A percentile compares a stretch with the other conserved stretches of the same genome.
Conservation (phyloP, 2,797 vertebrate species). For the Choloepus didactylus region DNA sequence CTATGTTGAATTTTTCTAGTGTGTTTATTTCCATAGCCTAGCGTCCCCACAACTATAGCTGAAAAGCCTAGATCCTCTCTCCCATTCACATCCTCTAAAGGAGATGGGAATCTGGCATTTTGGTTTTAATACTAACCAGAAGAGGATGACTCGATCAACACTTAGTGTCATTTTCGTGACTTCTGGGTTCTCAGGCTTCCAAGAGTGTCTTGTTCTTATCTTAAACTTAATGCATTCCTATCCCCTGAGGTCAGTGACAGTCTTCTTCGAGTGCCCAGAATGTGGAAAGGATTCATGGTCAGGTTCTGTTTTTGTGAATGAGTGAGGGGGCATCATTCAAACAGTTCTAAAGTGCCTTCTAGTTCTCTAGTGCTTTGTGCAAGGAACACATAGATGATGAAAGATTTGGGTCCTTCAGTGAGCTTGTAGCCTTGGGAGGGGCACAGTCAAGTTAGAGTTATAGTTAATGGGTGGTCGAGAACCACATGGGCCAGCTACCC, state of each 20-base stretch:
- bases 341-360: not conserved
- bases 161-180: not conserved
- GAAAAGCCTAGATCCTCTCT: not conserved
- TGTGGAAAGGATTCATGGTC: not conserved
- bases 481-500: not conserved
- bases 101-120: constrained; percentile 2
- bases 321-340: not conserved
- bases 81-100: not conserved
- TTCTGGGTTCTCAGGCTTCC: not conserved
- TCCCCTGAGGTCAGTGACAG: no score
- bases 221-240: not conserved
- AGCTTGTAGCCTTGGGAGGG: not conserved
- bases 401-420: not conserved
- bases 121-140: constrained; percentile 6
- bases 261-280: not conserved
- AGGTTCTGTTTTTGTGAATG: not conserved
- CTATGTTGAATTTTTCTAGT: not conserved
- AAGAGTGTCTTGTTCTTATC: not conserved
- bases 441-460: not conserved
- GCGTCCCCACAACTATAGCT: not conserved
- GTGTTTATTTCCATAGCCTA: not conserved
- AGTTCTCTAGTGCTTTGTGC: not conserved
- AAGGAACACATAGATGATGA: not conserved
- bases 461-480: not conserved
- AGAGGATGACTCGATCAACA: not conserved